Evolutionary conservation across 1,140 invertebrate species (phyloP).

Genomic region (Plutomurus gul): DNA sequence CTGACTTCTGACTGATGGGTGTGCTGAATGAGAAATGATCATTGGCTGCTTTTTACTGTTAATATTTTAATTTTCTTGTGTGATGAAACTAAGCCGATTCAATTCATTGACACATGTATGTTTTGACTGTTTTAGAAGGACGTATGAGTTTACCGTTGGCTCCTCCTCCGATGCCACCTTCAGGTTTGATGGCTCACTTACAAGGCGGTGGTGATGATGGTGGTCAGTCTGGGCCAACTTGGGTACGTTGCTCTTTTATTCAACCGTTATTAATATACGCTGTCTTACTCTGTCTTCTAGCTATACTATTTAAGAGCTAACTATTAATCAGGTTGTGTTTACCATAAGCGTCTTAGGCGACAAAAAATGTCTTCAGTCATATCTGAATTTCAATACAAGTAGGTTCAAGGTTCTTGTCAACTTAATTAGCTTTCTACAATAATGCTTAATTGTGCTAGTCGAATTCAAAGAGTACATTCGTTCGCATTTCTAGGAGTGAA

Average conservation of each 20-base stretch:
- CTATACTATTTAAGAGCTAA: not conserved
- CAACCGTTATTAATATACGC: too few species aligned
- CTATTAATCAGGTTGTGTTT: too few species aligned
- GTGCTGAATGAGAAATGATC: not conserved
- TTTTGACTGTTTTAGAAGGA: not conserved
- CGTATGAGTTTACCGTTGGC: conserved; percentile 44
- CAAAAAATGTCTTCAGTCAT: too few species aligned
- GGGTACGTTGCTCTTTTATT: conserved; percentile 38
- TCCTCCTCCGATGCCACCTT: conserved; percentile 52
- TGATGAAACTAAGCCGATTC: not conserved
- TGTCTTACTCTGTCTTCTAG: not conserved
- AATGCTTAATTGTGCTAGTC: too few species aligned
- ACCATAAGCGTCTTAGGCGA: too few species aligned
- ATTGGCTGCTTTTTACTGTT: not conserved
- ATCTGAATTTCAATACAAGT: too few species aligned
- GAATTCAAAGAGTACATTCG: too few species aligned
- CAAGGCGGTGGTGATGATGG: conserved; percentile 22
- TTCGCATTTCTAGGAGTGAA: too few species aligned
- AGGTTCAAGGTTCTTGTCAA: too few species aligned
- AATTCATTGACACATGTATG: not conserved
- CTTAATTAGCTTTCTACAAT: too few species aligned
- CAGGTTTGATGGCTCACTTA: conserved; percentile 46
- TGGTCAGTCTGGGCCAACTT: conserved; percentile 38
- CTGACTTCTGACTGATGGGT: not conserved
- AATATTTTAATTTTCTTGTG: not conserved